phyloP scores from a whole-genome alignment of 2,113 vertebrate genomes.

The Mixornis gularis region DNA sequence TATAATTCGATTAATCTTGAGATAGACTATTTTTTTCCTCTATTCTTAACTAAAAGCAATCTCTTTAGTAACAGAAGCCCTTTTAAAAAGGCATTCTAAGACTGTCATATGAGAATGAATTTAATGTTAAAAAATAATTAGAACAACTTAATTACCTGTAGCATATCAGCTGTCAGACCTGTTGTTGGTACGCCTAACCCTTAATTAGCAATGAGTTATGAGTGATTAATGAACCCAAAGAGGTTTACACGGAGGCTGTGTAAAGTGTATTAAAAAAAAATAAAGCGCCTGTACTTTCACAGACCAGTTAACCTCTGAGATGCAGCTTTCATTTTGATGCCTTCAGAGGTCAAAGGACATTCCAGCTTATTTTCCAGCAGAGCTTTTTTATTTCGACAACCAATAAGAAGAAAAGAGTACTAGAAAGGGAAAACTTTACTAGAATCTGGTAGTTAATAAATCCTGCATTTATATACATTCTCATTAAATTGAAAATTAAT shows the following conservation, averaged over 20 bases:
- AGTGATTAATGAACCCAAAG: slow-evolving; percentile 35
- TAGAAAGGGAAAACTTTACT: neutral
- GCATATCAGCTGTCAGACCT: slow-evolving; percentile 8
- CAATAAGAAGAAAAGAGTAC: neutral
- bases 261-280: neutral
- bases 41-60: neutral
- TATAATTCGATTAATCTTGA: neutral
- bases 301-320: neutral
- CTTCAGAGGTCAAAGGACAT: neutral
- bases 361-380: neutral
- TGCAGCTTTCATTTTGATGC: neutral
- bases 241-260: neutral
- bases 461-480: neutral
- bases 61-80: neutral
- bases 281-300: neutral
- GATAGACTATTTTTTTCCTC: neutral
- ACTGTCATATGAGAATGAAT: neutral
- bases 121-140: slow-evolving; percentile 7
- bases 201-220: slow-evolving; percentile 38
- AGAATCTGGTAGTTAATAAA: neutral
- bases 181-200: neutral
- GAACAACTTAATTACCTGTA: slow-evolving; percentile 5
- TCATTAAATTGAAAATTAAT: neutral
- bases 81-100: neutral
- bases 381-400: neutral